A percentile compares a stretch with the other conserved stretches of the same genome.
These are phyloP conservation scores for Sylvietta virens DNA, from an alignment of 2,113 vertebrate species.

Conservation along the genomic window DNA sequence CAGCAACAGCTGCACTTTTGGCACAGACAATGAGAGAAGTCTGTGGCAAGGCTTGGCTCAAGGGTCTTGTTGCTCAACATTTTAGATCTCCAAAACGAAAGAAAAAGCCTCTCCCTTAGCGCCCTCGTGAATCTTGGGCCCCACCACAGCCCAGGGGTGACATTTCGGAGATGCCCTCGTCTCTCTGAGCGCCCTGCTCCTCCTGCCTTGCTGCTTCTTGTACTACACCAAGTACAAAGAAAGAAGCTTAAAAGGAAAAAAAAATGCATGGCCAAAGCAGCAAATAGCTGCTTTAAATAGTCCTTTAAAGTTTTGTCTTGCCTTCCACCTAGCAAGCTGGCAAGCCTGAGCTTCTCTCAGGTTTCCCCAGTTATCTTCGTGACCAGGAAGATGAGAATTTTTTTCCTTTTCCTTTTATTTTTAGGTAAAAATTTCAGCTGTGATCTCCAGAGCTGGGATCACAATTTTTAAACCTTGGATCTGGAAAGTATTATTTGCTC, in stretches of 20 bases:
- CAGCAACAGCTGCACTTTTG: background rate
- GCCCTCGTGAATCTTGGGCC: background rate
- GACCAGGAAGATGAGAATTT: background rate
- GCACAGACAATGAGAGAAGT: rapidly evolving
- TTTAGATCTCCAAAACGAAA: background rate
- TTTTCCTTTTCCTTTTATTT: background rate
- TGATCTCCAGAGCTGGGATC: background rate
- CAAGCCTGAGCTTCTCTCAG: background rate
- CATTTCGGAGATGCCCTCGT: background rate
- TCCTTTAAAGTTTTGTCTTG: background rate
- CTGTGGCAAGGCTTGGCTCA: background rate
- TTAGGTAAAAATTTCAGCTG: background rate
- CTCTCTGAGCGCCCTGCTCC: background rate
- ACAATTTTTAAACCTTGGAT: background rate
- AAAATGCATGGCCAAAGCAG: background rate
- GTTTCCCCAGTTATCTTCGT: background rate
- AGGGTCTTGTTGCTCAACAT: background rate
- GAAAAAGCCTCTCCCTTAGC: background rate
- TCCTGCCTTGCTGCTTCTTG: rapidly evolving
- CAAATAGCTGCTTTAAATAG: background rate
- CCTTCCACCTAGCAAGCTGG: background rate
- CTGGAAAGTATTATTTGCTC: background rate
- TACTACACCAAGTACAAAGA: background rate
- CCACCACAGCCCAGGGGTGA: background rate
- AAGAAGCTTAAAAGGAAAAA: rapidly evolving